Evolutionary conservation across 2,888 invertebrate genomes (phyloP).

Genomic region (Congeria kusceri): DNA sequence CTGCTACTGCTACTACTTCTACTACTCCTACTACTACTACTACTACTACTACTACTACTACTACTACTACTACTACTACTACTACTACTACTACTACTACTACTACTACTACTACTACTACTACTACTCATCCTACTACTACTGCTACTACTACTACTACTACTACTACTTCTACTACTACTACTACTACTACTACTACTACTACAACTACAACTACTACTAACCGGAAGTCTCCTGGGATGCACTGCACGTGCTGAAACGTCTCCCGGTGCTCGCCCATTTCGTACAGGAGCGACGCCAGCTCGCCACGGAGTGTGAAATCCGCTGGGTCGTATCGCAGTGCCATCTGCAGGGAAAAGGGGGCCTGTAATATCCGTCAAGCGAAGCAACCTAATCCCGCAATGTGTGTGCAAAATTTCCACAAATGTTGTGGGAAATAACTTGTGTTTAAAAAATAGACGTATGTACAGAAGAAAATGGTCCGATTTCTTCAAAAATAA

Average conservation of each 20-base stretch:
- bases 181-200: not conserved
- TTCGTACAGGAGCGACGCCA: conserved; percentile 58
- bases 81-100: conserved; percentile 10
- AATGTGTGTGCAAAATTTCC: too few relatives aligned
- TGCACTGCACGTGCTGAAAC: conserved; percentile 59
- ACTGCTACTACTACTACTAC: conserved; percentile 4
- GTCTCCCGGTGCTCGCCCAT: conserved; percentile 62
- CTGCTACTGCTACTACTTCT: conserved; percentile 13
- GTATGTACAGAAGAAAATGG: too few relatives aligned
- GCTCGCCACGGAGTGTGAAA: conserved; percentile 61
- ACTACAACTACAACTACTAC: conserved; percentile 1
- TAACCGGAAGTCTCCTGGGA: conserved; percentile 52
- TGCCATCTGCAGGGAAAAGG: conserved; percentile 37
- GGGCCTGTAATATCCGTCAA: too few relatives aligned
- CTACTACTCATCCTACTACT: not conserved
- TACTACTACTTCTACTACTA: conserved; percentile 9
- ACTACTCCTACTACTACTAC: conserved; percentile 11
- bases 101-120: conserved; percentile 2
- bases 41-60: conserved; percentile 2
- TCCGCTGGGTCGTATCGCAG: conserved; percentile 60
- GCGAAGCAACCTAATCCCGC: too few relatives aligned
- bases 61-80: conserved; percentile 7
- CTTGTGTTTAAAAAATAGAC: too few relatives aligned
- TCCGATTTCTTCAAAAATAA: too few relatives aligned
- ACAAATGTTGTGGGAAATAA: too few relatives aligned